These are phyloP conservation scores for Streptopelia turtur DNA, from an alignment of 2,797 vertebrate genomes.

Conservation along the genomic window DNA sequence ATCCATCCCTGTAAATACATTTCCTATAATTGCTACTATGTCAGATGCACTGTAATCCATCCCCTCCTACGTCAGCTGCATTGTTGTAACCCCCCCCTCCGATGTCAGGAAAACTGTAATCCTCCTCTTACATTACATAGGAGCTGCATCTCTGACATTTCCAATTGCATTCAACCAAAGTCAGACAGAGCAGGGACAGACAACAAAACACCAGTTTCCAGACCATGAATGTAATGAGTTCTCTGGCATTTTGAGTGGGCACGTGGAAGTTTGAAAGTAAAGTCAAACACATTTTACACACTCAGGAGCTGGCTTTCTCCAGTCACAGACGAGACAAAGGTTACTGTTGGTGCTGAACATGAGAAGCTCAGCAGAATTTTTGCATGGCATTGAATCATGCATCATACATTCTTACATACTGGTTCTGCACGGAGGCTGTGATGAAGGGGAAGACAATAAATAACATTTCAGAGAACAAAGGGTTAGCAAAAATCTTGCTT, in stretches of 20 bases:
- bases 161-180: not conserved
- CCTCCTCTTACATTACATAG: constrained; percentile 18
- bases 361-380: constrained; percentile 7
- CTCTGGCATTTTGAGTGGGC: not conserved
- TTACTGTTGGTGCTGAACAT: not conserved
- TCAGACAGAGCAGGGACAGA: not conserved
- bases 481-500: constrained; percentile 7
- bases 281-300: not conserved
- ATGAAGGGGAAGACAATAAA: not conserved
- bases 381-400: not conserved
- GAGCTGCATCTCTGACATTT: constrained; percentile 46
- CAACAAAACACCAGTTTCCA: not conserved
- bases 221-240: not conserved
- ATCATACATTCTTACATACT: not conserved
- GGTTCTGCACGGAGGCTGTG: not conserved
- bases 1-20: constrained; percentile 19
- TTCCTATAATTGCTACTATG: constrained; percentile 57
- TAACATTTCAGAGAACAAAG: not conserved
- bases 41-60: constrained; percentile 49
- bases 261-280: not conserved
- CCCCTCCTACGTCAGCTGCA: constrained; percentile 56
- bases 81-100: constrained; percentile 50
- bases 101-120: constrained; percentile 50
- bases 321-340: not conserved
- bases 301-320: not conserved